A percentile compares a stretch with the other conserved stretches of the same genome.
phyloP scores from a whole-genome alignment of 2,888 invertebrate genomes.

The Belgica antarctica region DNA sequence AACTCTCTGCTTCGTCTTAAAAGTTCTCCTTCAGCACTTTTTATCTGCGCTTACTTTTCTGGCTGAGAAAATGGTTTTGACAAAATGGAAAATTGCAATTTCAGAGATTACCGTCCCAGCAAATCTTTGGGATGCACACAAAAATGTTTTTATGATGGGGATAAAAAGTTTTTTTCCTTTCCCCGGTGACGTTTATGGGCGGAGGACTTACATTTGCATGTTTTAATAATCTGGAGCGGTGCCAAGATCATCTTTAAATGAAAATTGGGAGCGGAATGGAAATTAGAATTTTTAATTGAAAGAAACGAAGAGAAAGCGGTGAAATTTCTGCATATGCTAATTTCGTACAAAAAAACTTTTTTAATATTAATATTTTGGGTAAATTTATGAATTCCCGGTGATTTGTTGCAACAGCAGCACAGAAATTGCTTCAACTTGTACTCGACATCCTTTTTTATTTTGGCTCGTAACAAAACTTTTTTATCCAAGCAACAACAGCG shows the following conservation, averaged over 20 bases:
- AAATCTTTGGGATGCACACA: not conserved
- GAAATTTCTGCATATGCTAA: constrained; percentile 15
- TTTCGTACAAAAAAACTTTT: constrained; percentile 22
- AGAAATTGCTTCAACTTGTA: constrained; percentile 11
- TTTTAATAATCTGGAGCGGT: constrained; percentile 22
- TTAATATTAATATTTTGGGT: not conserved
- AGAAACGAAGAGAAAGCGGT: not conserved
- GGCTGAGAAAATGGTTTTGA: not conserved
- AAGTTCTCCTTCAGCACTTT: not conserved
- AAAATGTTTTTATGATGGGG: not conserved
- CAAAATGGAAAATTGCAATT: not conserved
- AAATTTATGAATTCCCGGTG: constrained; percentile 10
- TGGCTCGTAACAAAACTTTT: not conserved
- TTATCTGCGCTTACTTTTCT: too few relatives aligned
- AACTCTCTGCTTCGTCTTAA: not conserved
- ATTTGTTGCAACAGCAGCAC: constrained; percentile 7
- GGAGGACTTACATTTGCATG: constrained; percentile 28
- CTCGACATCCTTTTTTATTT: not conserved
- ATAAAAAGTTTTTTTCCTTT: not conserved
- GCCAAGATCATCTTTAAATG: constrained; percentile 24
- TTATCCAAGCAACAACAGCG: not conserved
- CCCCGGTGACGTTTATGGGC: not conserved
- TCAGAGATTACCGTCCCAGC: not conserved
- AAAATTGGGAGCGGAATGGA: not conserved
- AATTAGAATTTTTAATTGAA: constrained; percentile 23